phyloP scores from a whole-genome alignment of 2,113 vertebrate species.

The Lepidothrix coronata region DNA sequence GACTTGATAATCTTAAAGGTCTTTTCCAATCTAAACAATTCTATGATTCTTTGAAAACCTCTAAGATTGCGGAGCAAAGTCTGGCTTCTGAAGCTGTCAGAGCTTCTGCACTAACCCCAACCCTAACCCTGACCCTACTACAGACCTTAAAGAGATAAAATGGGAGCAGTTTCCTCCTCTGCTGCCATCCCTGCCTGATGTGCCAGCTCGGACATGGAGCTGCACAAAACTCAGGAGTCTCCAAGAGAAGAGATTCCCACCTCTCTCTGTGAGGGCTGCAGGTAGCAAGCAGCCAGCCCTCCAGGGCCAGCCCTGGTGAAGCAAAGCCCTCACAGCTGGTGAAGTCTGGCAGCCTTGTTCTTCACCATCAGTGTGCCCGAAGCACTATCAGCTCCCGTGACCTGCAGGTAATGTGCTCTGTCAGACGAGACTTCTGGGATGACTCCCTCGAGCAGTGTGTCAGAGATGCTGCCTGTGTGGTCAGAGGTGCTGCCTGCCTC shows the following conservation, averaged over 20 bases:
- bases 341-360: background rate
- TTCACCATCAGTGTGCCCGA: accelerated
- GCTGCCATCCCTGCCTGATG: background rate
- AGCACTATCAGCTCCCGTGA: background rate
- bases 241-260: background rate
- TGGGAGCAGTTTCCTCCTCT: background rate
- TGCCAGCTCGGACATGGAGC: accelerated
- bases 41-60: background rate
- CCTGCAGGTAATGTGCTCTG: background rate
- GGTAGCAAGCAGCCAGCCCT: background rate
- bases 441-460: background rate
- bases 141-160: background rate
- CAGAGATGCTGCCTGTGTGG: background rate
- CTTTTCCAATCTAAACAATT: background rate
- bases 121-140: background rate
- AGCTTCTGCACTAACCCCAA: too few relatives aligned
- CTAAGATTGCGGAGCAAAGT: background rate
- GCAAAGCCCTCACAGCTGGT: background rate
- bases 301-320: background rate
- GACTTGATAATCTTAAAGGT: background rate
- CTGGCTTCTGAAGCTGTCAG: background rate
- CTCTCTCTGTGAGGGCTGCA: accelerated
- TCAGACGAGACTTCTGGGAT: background rate
- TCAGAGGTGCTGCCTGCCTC: background rate
- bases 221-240: background rate